phyloP scores from a whole-genome alignment of 2,888 invertebrate genomes.

The Stictocephala bisonia region DNA sequence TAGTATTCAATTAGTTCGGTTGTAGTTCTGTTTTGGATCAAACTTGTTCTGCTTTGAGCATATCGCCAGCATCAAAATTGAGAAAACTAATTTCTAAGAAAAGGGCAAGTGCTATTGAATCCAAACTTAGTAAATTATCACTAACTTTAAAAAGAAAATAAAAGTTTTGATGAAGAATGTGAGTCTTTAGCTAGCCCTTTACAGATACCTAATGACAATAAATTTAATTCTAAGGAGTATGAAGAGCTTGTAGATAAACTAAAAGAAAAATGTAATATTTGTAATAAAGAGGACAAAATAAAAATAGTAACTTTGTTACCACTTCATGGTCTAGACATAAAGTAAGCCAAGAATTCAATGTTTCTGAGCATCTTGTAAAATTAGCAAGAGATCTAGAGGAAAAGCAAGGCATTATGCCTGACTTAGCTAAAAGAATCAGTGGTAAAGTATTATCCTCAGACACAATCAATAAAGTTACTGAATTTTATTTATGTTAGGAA shows the following conservation, averaged over 20 bases:
- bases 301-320: constrained; percentile 33
- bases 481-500: neutral
- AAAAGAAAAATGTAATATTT: constrained; percentile 20
- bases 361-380: constrained; percentile 22
- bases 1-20: too few relatives aligned
- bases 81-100: constrained; percentile 28
- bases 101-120: constrained; percentile 5
- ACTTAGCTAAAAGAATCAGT: constrained; percentile 11
- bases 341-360: constrained; percentile 20
- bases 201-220: constrained; percentile 2
- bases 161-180: constrained; percentile 13
- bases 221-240: neutral
- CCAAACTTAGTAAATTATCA: constrained; percentile 10
- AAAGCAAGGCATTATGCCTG: constrained; percentile 22
- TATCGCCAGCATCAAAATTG: constrained; percentile 25
- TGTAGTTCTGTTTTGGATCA: neutral
- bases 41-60: constrained; percentile 16
- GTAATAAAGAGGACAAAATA: constrained; percentile 30
- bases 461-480: neutral
- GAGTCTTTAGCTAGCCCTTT: constrained; percentile 25
- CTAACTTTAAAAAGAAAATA: constrained; percentile 26
- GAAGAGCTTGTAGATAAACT: constrained; percentile 4
- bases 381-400: constrained; percentile 8
- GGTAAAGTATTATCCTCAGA: neutral
- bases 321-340: constrained; percentile 10